These are phyloP conservation scores for Benitochromis conjunctus DNA, from an alignment of 2,113 vertebrate species.

Conservation along the genomic window DNA sequence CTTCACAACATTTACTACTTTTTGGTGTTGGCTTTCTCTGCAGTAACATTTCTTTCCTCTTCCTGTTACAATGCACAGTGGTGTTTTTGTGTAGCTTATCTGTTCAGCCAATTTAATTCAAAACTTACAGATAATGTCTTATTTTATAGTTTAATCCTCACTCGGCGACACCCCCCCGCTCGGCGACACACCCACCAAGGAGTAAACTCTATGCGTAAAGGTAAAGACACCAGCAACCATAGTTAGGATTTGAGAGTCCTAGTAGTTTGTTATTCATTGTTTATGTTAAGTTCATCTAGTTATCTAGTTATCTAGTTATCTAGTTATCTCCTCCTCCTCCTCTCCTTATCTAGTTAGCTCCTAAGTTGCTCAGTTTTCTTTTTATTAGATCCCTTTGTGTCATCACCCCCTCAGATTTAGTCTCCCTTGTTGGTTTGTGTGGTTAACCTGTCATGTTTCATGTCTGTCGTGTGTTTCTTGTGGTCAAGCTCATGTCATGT, in stretches of 20 bases:
- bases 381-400: background rate
- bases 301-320: too few species aligned
- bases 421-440: background rate
- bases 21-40: too few species aligned
- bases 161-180: background rate
- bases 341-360: too few species aligned
- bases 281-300: background rate
- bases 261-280: background rate
- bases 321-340: too few species aligned
- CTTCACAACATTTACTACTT: too few species aligned
- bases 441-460: background rate
- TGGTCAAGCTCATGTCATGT: background rate
- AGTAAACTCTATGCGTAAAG: background rate
- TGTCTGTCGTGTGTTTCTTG: background rate
- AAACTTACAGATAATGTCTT: background rate
- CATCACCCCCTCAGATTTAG: background rate
- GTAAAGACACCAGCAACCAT: background rate
- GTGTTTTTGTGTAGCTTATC: too few species aligned
- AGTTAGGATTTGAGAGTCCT: background rate
- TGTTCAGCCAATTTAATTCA: background rate
- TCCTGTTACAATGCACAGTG: too few species aligned
- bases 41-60: too few species aligned
- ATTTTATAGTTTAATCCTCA: background rate
- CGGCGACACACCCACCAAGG: background rate
- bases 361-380: background rate